A percentile compares a stretch with the other conserved stretches of the same genome.
These are phyloP conservation scores for Thereva nobilitata DNA, from an alignment of 2,888 invertebrate genomes.

Conservation along the genomic window DNA sequence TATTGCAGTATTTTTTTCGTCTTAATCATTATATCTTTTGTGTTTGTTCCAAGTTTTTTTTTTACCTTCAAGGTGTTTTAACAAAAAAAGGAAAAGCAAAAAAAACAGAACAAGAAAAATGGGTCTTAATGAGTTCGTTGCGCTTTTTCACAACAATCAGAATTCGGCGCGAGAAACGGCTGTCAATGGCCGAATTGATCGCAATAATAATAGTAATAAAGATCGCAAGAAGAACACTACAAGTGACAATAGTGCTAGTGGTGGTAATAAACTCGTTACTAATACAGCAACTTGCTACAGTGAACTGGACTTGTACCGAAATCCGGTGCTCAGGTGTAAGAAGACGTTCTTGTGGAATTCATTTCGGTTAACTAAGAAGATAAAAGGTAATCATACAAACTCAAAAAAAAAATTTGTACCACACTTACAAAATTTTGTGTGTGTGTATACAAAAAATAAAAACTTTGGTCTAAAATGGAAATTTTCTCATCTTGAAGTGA, in stretches of 20 bases:
- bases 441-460: too few relatives aligned
- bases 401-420: too few relatives aligned
- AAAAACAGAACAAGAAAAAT: slow-evolving; percentile 43
- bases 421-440: too few relatives aligned
- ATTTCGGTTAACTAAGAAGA: slow-evolving; percentile 56
- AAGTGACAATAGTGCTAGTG: neutral
- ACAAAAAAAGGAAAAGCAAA: too few relatives aligned
- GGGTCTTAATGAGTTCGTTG: slow-evolving; percentile 58
- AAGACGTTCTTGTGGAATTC: slow-evolving; percentile 57
- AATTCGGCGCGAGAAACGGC: slow-evolving; percentile 13
- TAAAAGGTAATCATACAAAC: slow-evolving; percentile 48
- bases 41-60: too few relatives aligned
- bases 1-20: too few relatives aligned
- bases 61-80: too few relatives aligned
- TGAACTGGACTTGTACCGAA: slow-evolving; percentile 54
- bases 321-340: slow-evolving; percentile 48
- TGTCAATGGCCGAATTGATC: neutral
- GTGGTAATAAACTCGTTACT: slow-evolving; percentile 25
- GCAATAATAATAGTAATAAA: slow-evolving; percentile 27
- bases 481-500: too few relatives aligned
- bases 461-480: too few relatives aligned
- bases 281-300: slow-evolving; percentile 45
- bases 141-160: slow-evolving; percentile 55
- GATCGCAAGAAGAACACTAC: slow-evolving; percentile 1
- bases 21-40: too few relatives aligned